These are phyloP conservation scores for Drosophila ananassae DNA, from an alignment of 1,140 invertebrate genomes.

Conservation along the genomic window DNA sequence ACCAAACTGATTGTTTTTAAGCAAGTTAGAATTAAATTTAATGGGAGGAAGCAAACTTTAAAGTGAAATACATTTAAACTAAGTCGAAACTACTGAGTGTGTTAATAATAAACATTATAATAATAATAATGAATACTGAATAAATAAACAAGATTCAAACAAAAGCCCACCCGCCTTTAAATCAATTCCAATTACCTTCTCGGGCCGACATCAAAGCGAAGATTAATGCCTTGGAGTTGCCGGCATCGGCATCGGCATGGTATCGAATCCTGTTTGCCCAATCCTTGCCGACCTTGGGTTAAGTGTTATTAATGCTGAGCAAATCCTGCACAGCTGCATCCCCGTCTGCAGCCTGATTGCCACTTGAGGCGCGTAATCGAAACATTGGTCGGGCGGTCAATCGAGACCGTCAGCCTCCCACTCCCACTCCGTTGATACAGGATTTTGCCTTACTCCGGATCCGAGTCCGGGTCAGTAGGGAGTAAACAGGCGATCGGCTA, in stretches of 20 bases:
- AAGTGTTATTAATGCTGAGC: conserved; percentile 68
- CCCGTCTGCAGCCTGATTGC: conserved; percentile 50
- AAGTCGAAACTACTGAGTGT: conserved; percentile 81
- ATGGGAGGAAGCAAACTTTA: conserved; percentile 33
- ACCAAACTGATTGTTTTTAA: conserved; percentile 81
- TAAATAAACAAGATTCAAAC: conserved; percentile 67
- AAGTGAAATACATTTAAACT: conserved; percentile 62
- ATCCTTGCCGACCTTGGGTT: conserved; percentile 35
- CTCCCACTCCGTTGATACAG: conserved; percentile 29
- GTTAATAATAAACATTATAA: conserved; percentile 67
- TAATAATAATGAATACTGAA: conserved; percentile 68
- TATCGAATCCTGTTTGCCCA: conserved; percentile 16
- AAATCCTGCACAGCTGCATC: conserved; percentile 44
- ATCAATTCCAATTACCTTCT: conserved; percentile 55
- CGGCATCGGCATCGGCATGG: too few species aligned
- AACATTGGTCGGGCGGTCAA: conserved; percentile 62
- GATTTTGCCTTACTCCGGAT: background rate
- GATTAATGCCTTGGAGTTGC: conserved; percentile 30
- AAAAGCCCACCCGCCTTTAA: conserved; percentile 1
- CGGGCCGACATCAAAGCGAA: conserved; percentile 27
- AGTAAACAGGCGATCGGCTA: too few species aligned
- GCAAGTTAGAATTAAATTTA: conserved; percentile 57
- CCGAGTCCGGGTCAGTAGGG: background rate
- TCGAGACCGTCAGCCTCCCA: conserved; percentile 12
- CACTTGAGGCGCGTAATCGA: conserved; percentile 61